These are phyloP conservation scores for Porites divaricata DNA, from an alignment of 92 coral and sea anemone species.

Conservation along the genomic window DNA sequence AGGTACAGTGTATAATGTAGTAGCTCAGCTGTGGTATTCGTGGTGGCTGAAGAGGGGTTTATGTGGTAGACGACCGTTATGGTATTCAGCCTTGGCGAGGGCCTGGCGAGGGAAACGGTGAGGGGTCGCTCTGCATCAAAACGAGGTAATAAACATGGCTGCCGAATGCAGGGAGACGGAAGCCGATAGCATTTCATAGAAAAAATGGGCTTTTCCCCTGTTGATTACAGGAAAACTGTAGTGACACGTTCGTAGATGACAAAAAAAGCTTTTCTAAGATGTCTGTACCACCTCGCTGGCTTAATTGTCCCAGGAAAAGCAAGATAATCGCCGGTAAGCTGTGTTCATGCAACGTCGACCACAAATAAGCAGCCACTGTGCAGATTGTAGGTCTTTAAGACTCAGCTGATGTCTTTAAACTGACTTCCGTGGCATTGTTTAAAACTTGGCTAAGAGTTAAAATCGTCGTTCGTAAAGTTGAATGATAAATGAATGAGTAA, in stretches of 20 bases:
- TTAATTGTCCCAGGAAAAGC: constrained; percentile 95
- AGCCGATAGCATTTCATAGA: not conserved
- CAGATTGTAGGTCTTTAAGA: not conserved
- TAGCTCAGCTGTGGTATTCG: no score
- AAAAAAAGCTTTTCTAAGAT: constrained; percentile 25
- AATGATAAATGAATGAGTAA: no score
- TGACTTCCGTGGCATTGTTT: no score
- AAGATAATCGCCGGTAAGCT: constrained; percentile 86
- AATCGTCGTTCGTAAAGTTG: no score
- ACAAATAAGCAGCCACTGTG: not conserved
- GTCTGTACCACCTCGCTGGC: constrained; percentile 96
- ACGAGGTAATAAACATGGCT: constrained; percentile 31
- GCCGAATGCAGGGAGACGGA: not conserved
- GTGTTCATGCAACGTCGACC: not conserved
- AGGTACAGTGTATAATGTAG: no score
- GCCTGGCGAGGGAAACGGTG: not conserved
- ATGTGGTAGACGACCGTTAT: no score
- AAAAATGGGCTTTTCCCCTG: not conserved
- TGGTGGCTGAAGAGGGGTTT: no score
- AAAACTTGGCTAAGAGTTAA: no score
- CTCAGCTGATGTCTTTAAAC: no score
- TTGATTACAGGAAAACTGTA: not conserved
- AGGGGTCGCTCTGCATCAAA: not conserved
- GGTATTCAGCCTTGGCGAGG: not conserved
- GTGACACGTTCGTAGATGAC: not conserved